phyloP scores from a whole-genome alignment of 2,888 invertebrate species.

The Dynastes maya region DNA sequence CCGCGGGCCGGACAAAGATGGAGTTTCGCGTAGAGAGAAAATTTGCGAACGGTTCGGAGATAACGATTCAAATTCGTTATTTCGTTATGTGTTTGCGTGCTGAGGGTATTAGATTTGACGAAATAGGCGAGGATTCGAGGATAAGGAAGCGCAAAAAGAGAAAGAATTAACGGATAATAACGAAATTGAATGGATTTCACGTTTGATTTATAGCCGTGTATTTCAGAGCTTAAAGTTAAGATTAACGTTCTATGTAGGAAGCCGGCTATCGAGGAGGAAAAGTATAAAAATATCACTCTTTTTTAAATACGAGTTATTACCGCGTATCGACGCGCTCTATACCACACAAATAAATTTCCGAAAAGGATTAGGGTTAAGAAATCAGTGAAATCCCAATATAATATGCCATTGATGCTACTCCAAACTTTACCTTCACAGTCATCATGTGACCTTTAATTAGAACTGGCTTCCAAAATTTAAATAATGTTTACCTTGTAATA shows the following conservation, averaged over 20 bases:
- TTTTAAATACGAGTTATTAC: no score
- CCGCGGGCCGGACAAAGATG: slow-evolving; percentile 3
- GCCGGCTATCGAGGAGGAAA: no score
- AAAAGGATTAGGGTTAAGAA: no score
- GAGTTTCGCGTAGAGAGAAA: slow-evolving; percentile 11
- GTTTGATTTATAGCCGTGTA: background rate
- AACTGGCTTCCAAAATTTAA: no score
- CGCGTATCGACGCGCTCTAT: no score
- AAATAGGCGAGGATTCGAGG: slow-evolving; percentile 3
- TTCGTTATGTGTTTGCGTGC: slow-evolving; percentile 49
- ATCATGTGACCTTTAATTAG: no score
- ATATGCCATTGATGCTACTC: no score
- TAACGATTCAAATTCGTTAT: slow-evolving; percentile 58
- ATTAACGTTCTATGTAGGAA: background rate
- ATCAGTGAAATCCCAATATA: no score
- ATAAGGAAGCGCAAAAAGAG: slow-evolving; percentile 19
- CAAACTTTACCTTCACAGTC: no score
- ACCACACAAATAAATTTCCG: no score
- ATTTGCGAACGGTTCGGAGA: slow-evolving; percentile 48
- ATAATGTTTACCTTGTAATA: no score
- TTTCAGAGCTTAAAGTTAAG: background rate
- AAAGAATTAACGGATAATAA: slow-evolving; percentile 10
- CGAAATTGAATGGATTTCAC: slow-evolving; percentile 3
- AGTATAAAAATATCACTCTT: no score
- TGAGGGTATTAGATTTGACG: slow-evolving; percentile 23